Percentiles rank a stretch among this genome's conserved stretches.
These are phyloP conservation scores for Sandelia bainsii DNA, from an alignment of 2,797 vertebrate genomes.

Conservation along the genomic window DNA sequence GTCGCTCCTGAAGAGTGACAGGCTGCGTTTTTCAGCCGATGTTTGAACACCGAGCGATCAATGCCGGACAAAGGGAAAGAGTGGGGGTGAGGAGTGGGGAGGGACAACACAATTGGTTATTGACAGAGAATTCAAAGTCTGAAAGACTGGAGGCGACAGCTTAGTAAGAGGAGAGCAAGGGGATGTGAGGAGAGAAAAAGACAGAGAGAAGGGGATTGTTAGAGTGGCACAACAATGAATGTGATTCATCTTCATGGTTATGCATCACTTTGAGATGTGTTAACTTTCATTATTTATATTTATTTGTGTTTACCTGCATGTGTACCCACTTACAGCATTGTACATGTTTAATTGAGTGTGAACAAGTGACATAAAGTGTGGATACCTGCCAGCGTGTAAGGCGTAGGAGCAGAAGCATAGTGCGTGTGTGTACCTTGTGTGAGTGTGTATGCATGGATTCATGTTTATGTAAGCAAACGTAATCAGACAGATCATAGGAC, in stretches of 20 bases:
- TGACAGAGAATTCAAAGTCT: constrained; percentile 86
- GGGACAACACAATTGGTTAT: constrained; percentile 86
- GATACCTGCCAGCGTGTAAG: constrained; percentile 16
- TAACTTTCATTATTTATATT: constrained; percentile 40
- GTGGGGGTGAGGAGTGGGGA: constrained; percentile 72
- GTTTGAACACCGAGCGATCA: constrained; percentile 83
- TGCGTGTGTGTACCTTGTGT: constrained; percentile 10
- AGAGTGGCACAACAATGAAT: constrained; percentile 33
- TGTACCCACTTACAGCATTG: constrained; percentile 7
- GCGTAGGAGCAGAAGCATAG: constrained; percentile 2
- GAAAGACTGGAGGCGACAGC: constrained; percentile 80
- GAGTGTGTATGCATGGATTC: background rate
- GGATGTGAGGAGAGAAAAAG: constrained; percentile 33
- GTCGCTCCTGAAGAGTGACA: constrained; percentile 75
- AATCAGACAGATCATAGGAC: background rate
- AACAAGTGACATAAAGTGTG: constrained; percentile 22
- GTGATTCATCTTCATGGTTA: constrained; percentile 29
- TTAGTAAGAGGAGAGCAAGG: constrained; percentile 65
- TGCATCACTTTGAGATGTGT: constrained; percentile 49
- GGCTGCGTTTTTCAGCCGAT: constrained; percentile 80
- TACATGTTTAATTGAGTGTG: constrained; percentile 25
- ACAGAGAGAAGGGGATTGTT: constrained; percentile 38
- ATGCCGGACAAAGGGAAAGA: constrained; percentile 81
- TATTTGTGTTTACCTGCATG: constrained; percentile 45
- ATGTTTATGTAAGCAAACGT: background rate